A percentile compares a stretch with the other conserved stretches of the same genome.
phyloP scores from a whole-genome alignment of 2,113 vertebrate species.

The Choloepus hoffmanni region DNA sequence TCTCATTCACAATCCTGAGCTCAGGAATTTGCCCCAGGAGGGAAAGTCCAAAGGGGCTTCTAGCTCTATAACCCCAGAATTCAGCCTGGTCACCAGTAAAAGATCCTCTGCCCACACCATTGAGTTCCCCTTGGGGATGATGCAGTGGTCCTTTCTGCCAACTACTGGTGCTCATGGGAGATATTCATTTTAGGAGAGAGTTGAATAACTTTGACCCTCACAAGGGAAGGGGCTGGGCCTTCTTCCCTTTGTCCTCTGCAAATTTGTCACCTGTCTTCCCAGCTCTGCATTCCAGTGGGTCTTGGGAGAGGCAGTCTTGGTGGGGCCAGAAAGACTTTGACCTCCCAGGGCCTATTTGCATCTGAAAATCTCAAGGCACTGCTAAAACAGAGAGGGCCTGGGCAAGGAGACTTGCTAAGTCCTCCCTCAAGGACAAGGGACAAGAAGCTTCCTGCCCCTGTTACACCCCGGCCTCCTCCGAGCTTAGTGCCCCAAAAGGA shows the following conservation, averaged over 20 bases:
- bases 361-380: slow-evolving; percentile 32
- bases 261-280: not conserved
- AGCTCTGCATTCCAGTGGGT: not conserved
- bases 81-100: not conserved
- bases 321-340: not conserved
- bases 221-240: not conserved
- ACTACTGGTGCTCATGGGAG: not conserved
- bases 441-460: not conserved
- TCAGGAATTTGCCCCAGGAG: not conserved
- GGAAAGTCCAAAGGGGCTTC: not conserved
- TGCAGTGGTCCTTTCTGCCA: not conserved
- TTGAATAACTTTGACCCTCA: not conserved
- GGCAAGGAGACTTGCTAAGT: slow-evolving; percentile 20
- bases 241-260: not conserved
- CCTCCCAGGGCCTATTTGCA: slow-evolving; percentile 11
- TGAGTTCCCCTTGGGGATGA: not conserved
- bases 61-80: not conserved
- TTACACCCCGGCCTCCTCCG: not conserved
- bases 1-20: not conserved
- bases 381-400: slow-evolving; percentile 6
- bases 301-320: not conserved
- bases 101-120: not conserved
- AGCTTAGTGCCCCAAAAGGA: not conserved
- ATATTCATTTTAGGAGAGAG: not conserved
- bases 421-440: slow-evolving; percentile 44